Evolutionary conservation across 2,888 invertebrate genomes (phyloP), one percentile per base, ranked within the genome.

Genomic region (Euphydryas editha): DNA sequence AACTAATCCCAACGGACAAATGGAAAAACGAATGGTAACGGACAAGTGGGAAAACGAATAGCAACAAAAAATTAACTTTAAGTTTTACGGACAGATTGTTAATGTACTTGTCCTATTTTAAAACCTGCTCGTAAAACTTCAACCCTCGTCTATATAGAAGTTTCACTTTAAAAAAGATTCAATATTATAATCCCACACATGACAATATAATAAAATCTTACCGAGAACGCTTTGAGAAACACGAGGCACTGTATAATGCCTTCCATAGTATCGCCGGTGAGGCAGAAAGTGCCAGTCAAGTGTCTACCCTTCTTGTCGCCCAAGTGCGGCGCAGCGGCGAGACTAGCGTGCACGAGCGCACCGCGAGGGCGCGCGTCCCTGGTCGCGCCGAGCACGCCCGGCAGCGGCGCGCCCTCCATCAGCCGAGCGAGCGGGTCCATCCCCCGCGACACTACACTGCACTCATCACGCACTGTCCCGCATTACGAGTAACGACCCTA

Each of bases 211-310:
- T 2, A n/a, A n/a, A 30, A 54, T 94, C 97, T 96, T 94, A 98
- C 98, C 96, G 97, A 97, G 87, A 97, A 97, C 47, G 97, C 97
- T 90, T 97, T 98, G 83, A 97, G 95, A 93, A 97, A 97, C 79
- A 98, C 98, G 80, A 98, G 94, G 87, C 97, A 97, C 93, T 98
- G 97, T 84, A 98, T 97, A 83, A 98, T 97, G 77, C 97, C 97
- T 85, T 98, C 97, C 97, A 98, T 97, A 69, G 97, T 97, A 90
- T 97, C 97, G 62, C 97, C 97, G 56, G 97, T 97, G 69, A 97
- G 94, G 82, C 97, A 97, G 91, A 98, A 97, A 61, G 97, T 97
- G 76, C 97, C 97, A 18, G 97, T 96, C 72, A 97, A 94, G 83
- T 97, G 97, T 72, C 97, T 94, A 74, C 96, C 96, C 83, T 96